Evolutionary conservation across 1,140 invertebrate species (phyloP), one percentile per base, ranked within the genome.

Genomic region (Pemphigus obesinymphae): DNA sequence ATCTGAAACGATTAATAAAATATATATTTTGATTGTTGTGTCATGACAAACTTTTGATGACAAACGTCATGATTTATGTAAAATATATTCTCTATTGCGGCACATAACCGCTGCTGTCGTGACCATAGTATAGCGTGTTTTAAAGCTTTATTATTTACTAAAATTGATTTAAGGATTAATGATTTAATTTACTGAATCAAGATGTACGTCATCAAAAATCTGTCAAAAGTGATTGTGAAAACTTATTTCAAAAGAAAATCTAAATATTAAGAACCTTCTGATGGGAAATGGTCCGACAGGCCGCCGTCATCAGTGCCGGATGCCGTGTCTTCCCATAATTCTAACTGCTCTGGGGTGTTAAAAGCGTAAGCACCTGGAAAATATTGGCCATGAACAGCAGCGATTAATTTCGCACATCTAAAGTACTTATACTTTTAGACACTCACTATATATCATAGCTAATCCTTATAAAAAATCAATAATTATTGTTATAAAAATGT

Each of bases 301-400:
- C 76, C 76, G 55, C 76, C 55, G 76, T 80, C 76, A 80, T 80
- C 76, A 61, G 76, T 55, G 55, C 63, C 76, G 55, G 76, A 80
- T 43, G 76, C 76, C 76, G 76, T 80, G 76, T 80, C 76, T 80
- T 80, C 76, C 76, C 76, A 80, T 63, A 63, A 80, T 63, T 80
- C 76, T 80, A 80, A 80, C 76, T 80, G 76, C 76, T 80, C 76
- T 80, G 58, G 55, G 76, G 76, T 58, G 55, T 63, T 80, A 80
- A 45, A 43, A 80, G 37, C 76, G 53, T 45, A 80, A 80, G 76
- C 76, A 80, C 76, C 76, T 80, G 76, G 76, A 80, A 80, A 80
- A 80, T 63, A 80, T 80, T 80, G 76, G 76, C 55, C 76, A 80
- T 80, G 76, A 80, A 80, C 76, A 80, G 76, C 76, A 80, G 76